phyloP scores from a whole-genome alignment of 37 sponge, comb jelly and placozoan genomes.

The Crambe crambe region DNA sequence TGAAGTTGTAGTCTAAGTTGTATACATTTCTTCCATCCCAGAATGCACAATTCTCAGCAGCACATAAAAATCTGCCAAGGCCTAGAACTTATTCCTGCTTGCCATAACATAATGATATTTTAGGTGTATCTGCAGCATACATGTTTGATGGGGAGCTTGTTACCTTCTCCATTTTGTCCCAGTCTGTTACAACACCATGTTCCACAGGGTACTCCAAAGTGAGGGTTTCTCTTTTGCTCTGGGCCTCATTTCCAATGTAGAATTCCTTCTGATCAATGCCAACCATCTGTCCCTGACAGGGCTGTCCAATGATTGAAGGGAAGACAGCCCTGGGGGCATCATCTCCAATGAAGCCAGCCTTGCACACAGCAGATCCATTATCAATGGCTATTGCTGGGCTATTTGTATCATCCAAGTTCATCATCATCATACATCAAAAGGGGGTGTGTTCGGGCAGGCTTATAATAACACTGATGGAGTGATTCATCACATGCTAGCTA shows the following conservation, averaged over 20 bases:
- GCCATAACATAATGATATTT: too few relatives aligned
- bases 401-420: too few relatives aligned
- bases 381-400: constrained; percentile 99
- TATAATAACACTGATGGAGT: too few relatives aligned
- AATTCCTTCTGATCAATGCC: constrained; percentile 99
- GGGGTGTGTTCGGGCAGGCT: too few relatives aligned
- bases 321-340: constrained; percentile 99
- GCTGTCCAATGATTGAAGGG: constrained; percentile 98
- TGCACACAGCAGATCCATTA: constrained; percentile 99
- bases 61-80: too few relatives aligned
- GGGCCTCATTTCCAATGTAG: constrained; percentile 99
- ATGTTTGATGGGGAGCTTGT: neutral
- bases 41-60: too few relatives aligned
- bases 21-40: too few relatives aligned
- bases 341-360: constrained; percentile 99
- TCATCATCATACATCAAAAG: constrained; percentile 90
- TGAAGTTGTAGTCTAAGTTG: too few relatives aligned
- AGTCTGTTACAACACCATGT: constrained; percentile 99
- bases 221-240: constrained; percentile 99
- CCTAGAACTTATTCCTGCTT: too few relatives aligned
- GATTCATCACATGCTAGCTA: too few relatives aligned
- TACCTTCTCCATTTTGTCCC: constrained; percentile 99
- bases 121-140: too few relatives aligned
- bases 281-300: constrained; percentile 99
- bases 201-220: constrained; percentile 99